Evolutionary conservation across 2,888 invertebrate genomes (phyloP), one percentile per base, ranked within the genome.

Genomic region (Dicranocentrus wangi): DNA sequence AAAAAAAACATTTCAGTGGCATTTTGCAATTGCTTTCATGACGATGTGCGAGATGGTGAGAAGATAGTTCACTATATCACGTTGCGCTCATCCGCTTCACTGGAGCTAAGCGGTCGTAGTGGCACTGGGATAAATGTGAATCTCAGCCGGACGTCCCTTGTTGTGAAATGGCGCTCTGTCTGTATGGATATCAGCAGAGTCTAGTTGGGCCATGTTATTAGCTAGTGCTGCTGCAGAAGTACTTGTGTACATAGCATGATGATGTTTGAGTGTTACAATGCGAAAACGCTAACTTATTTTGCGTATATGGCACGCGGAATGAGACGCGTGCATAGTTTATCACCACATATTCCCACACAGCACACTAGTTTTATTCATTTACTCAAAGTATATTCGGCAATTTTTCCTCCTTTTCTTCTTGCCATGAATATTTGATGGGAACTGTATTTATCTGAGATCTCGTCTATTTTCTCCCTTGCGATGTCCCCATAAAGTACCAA

Each of bases 61-160:
- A 60, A 39, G 43, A 66, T 43, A 28, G 58, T 32, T 58, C 43
- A 75, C 55, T 76, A 68, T 76, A 76, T 68, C 60, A 68, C 60
- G 76, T 60, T 32, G 66, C 55, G 47, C 21, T 76, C 60, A 76
- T 68, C 32, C 76, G 68, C 43, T 60, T 60, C 55, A 42, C 17
- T 75, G 58, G 43, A 75, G 58, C 60, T 60, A 27, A 32, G 43
- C 55, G 43, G 17, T 61, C 21, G 7, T 60, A 47, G 65, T 66
- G 68, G 68, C 43, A 68, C 58, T 17, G 32, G 60, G 55, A 60
- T 27, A 68, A 58, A 25, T 55, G 27, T 27, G 68, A 76, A 68
- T 66, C 76, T 47, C 76, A 60, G 28, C 76, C 76, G 76, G 68
- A 76, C 68, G 66, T 76, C 68, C 68, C 68, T 51, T 66, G 65